Percentiles rank a stretch among this genome's conserved stretches.
Conservation (phyloP, 2,888 invertebrate genomes). For the Hydropsyche betteni region DNA sequence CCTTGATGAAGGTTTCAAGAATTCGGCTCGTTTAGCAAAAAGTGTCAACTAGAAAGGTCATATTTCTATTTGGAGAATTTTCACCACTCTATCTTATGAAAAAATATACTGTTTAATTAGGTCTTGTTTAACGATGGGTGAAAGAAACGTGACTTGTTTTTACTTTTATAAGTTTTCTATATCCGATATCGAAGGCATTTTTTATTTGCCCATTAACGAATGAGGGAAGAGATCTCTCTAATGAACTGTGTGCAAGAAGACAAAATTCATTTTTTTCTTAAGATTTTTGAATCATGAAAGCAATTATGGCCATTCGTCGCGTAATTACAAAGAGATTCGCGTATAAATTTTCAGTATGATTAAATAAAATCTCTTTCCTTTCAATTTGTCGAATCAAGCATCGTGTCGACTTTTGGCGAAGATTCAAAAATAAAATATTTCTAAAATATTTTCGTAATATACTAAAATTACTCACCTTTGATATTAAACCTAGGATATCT, state of each 20-base stretch:
- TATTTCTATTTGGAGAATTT: too few relatives aligned
- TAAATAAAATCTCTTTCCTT: background rate
- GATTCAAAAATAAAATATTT: background rate
- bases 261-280: background rate
- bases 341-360: slow-evolving; percentile 12
- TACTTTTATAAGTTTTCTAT: background rate
- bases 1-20: too few relatives aligned
- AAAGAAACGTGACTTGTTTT: background rate
- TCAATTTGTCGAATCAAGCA: background rate
- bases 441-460: background rate
- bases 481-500: background rate
- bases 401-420: background rate
- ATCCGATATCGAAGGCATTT: background rate
- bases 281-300: background rate
- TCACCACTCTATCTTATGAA: too few relatives aligned
- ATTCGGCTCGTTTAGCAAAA: too few relatives aligned
- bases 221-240: background rate
- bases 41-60: too few relatives aligned
- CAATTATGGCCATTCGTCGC: slow-evolving; percentile 3
- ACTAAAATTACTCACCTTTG: background rate
- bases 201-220: background rate
- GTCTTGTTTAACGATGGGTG: too few relatives aligned
- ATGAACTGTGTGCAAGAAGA: background rate
- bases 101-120: too few relatives aligned
- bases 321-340: slow-evolving; percentile 10